These are phyloP conservation scores for Standfussiana lucernea DNA, from an alignment of 2,888 invertebrate species.

Conservation along the genomic window DNA sequence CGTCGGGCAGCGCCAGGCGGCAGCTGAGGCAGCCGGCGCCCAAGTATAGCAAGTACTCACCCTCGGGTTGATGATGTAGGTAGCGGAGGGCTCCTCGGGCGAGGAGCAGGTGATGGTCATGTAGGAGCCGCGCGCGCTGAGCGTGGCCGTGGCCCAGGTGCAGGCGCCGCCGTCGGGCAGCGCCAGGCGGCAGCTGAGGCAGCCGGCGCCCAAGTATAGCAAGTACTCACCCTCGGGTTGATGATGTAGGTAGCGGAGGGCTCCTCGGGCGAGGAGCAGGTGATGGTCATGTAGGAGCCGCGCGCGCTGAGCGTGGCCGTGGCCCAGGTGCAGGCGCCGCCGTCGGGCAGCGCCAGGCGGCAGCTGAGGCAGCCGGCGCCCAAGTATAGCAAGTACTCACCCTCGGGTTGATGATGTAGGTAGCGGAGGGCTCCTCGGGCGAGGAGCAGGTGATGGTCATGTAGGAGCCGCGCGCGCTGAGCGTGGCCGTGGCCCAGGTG, in stretches of 20 bases:
- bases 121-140: slow-evolving; percentile 92
- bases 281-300: slow-evolving; percentile 92
- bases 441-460: slow-evolving; percentile 94
- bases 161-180: slow-evolving; percentile 91
- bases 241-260: slow-evolving; percentile 90
- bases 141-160: slow-evolving; percentile 91
- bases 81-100: slow-evolving; percentile 92
- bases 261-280: slow-evolving; percentile 93
- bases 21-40: slow-evolving; percentile 93
- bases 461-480: slow-evolving; percentile 92
- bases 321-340: slow-evolving; percentile 91
- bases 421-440: slow-evolving; percentile 92
- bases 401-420: slow-evolving; percentile 88
- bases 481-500: slow-evolving; percentile 91
- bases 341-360: slow-evolving; percentile 89
- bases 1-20: slow-evolving; percentile 89
- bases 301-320: slow-evolving; percentile 91
- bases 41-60: slow-evolving; percentile 71
- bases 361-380: slow-evolving; percentile 93
- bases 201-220: slow-evolving; percentile 80
- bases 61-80: slow-evolving; percentile 88
- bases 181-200: slow-evolving; percentile 92
- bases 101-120: slow-evolving; percentile 94
- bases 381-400: slow-evolving; percentile 71
- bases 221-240: slow-evolving; percentile 82